phyloP scores from a whole-genome alignment of 2,113 vertebrate genomes.

The Nycticebus coucang region DNA sequence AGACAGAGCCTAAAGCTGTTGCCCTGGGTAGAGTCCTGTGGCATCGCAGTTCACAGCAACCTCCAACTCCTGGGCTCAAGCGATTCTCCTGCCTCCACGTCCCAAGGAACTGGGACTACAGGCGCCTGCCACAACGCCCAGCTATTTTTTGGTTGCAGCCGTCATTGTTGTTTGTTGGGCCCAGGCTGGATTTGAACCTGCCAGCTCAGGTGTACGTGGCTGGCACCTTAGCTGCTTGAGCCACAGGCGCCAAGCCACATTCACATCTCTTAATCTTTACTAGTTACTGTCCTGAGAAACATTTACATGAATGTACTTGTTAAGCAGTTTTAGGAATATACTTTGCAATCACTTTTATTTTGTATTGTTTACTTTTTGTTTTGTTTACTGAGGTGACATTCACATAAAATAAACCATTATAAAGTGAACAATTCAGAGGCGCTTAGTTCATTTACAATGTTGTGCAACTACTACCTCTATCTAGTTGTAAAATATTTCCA shows the following conservation, averaged over 20 bases:
- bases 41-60: too few species aligned
- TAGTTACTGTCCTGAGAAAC: neutral
- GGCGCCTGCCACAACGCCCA: too few species aligned
- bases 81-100: too few species aligned
- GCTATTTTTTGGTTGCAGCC: too few species aligned
- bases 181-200: too few species aligned
- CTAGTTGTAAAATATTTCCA: neutral
- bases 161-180: too few species aligned
- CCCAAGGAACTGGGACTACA: too few species aligned
- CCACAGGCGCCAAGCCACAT: neutral
- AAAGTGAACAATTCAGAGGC: neutral
- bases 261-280: neutral
- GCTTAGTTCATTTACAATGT: neutral
- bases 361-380: constrained; percentile 18
- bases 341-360: neutral
- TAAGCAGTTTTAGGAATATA: neutral
- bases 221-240: too few species aligned
- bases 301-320: neutral
- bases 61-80: too few species aligned
- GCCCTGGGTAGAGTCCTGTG: too few species aligned
- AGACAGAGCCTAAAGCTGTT: too few species aligned
- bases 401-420: neutral
- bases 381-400: neutral
- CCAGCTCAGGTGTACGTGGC: too few species aligned
- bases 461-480: neutral